Percentiles rank a stretch among this genome's conserved stretches.
Conservation (phyloP, 2,113 vertebrate genomes). For the Prunella himalayana region DNA sequence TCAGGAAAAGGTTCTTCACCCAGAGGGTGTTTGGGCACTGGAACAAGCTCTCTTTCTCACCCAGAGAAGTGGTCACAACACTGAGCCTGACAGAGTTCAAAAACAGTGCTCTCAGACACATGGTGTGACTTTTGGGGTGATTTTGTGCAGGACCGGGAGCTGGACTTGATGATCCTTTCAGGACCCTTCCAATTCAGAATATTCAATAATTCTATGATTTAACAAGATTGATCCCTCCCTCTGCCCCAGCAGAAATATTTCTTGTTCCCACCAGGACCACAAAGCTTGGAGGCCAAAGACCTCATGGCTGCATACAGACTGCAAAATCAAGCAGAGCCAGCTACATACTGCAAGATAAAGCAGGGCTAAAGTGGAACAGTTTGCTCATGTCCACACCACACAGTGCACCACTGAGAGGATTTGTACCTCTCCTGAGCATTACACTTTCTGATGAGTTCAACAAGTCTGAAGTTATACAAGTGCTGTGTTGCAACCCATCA, state of each 20-base stretch:
- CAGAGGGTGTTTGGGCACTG: not conserved
- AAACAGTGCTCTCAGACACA: too few species aligned
- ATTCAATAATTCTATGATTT: not conserved
- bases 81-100: not conserved
- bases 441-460: not conserved
- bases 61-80: not conserved
- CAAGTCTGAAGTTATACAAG: not conserved
- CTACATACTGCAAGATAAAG: not conserved
- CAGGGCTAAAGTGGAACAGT: not conserved
- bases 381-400: not conserved
- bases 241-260: not conserved
- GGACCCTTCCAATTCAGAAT: not conserved
- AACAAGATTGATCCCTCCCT: not conserved
- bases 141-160: not conserved
- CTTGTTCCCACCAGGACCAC: not conserved
- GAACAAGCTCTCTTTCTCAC: not conserved
- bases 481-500: not conserved
- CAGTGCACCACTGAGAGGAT: not conserved
- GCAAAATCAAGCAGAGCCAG: not conserved
- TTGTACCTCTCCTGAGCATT: not conserved
- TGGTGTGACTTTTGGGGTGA: not conserved
- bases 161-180: not conserved
- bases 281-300: not conserved
- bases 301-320: not conserved
- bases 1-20: not conserved